A percentile compares a stretch with the other conserved stretches of the same genome.
phyloP scores from a whole-genome alignment of 2,797 vertebrate species.

The Gymnopithys bicolor region DNA sequence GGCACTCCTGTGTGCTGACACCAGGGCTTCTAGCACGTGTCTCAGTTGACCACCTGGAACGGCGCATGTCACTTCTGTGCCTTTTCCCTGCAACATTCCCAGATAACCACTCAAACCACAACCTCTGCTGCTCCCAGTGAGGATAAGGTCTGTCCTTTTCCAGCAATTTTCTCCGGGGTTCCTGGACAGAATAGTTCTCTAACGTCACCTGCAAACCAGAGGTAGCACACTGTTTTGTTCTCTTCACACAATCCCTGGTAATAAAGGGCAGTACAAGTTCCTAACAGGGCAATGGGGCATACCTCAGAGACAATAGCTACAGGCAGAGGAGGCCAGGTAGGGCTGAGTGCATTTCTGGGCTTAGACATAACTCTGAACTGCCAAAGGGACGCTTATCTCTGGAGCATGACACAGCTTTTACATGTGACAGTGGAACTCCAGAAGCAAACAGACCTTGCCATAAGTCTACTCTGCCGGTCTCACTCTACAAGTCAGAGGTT shows the following conservation, averaged over 20 bases:
- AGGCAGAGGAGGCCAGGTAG: background rate
- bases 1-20: background rate
- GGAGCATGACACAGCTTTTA: background rate
- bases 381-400: background rate
- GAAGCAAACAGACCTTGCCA: accelerated
- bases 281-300: background rate
- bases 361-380: background rate
- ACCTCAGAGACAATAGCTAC: background rate
- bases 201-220: background rate
- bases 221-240: background rate
- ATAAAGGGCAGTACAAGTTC: background rate
- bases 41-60: background rate
- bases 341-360: background rate
- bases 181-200: background rate
- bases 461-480: background rate
- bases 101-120: background rate
- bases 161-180: background rate
- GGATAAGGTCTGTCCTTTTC: background rate
- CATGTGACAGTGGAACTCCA: background rate
- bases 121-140: background rate
- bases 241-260: background rate
- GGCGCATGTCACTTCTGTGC: background rate
- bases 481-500: background rate
- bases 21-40: background rate
- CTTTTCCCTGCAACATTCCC: background rate